Evolutionary conservation across 2,113 vertebrate genomes (phyloP), one percentile per base, ranked within the genome.

Genomic region (Donacobius atricapilla): DNA sequence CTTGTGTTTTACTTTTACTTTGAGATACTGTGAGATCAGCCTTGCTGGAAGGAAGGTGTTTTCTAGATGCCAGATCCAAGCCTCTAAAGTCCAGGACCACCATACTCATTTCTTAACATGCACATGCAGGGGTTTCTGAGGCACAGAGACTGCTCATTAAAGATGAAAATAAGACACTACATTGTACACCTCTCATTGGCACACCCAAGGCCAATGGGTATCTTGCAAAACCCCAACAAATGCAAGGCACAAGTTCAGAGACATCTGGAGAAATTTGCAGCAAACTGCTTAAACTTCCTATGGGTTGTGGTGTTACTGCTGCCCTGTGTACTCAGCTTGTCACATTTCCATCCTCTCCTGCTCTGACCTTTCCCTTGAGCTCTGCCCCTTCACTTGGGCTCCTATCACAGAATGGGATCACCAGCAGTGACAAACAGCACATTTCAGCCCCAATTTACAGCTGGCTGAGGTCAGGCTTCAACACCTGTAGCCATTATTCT

Each of bases 1-100:
- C 47, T 40, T 22, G 65, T 92, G 30, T 87, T 84, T 95, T 91
- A 45, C 77, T 87, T 84, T 95, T 91, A 45, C 77, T 90, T 90
- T 82, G 48, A 70, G 96, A 87, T 69, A 69, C 47, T 40, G 6
- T 51, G 31, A 77, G 64, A 70, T 54, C 56, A 83, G 63, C 39
- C 47, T 37, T n/a, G 30, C 28, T 68, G 17, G 30, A 83, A 10
- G 39, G 10, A 56, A 69, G 13, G 23, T 21, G 11, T 11, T 63
- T 81, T 30, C 19, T 35, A 35, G 25, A 10, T 27, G 27, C 14
- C 42, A 91, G 42, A 79, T 28, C 16, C 39, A 73, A 61, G 31
- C 3, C 37, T 39, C 10, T 40, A 4, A 50, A 27, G 22, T 31
- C 30, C 21, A 19, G 54, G 15, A 51, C 20, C 33, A 77, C 19